Evolutionary conservation across 2,113 vertebrate genomes (phyloP).

Genomic region (Pedionomus torquatus): DNA sequence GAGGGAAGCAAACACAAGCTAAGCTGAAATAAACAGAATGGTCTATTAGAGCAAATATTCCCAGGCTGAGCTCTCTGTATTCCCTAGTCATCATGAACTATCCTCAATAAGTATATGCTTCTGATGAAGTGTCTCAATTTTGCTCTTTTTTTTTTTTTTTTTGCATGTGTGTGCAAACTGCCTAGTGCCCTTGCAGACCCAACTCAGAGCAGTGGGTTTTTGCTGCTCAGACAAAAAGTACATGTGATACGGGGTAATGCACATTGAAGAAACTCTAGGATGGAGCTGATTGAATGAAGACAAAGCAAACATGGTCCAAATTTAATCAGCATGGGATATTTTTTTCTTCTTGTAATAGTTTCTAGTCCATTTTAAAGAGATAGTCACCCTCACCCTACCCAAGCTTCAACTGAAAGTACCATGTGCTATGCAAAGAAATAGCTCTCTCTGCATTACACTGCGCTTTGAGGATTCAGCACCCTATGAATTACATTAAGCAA

Average conservation of each 20-base stretch:
- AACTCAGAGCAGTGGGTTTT: neutral
- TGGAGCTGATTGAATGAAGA: neutral
- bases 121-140: neutral
- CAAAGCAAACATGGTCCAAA: neutral
- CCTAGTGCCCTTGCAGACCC: neutral
- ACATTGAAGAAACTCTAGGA: neutral
- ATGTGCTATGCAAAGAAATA: neutral
- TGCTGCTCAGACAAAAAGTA: neutral
- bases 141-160: neutral
- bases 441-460: neutral
- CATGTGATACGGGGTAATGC: neutral
- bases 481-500: neutral
- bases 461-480: neutral
- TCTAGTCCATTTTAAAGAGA: neutral
- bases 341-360: neutral
- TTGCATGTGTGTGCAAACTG: neutral
- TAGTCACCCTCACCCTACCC: neutral
- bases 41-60: conserved; percentile 35
- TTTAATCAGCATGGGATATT: neutral
- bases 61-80: neutral
- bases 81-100: neutral
- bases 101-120: neutral
- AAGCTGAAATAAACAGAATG: neutral
- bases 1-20: conserved; percentile 13
- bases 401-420: neutral